Conservation (phyloP, 2,113 vertebrate genomes). For the Herpetotheres cachinnans region DNA sequence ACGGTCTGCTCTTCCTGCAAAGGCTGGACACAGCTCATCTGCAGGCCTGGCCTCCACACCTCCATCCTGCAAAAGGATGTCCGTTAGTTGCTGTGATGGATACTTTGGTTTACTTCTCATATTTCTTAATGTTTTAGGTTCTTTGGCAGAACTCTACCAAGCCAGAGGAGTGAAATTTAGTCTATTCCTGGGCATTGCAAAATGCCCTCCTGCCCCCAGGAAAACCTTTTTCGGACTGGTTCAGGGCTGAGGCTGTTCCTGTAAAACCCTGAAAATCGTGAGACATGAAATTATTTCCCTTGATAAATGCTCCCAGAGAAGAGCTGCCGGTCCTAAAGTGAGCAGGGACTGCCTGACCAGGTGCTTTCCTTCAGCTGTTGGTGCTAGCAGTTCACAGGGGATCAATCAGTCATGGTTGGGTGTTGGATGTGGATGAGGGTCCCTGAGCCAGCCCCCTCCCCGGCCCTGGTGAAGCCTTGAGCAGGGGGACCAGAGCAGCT, state of each 20-base stretch:
- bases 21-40: not conserved
- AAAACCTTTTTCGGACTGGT: not conserved
- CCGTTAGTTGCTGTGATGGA: too few species aligned
- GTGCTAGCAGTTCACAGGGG: not conserved
- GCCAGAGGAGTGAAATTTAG: too few species aligned
- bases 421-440: not conserved
- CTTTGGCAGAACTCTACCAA: not conserved
- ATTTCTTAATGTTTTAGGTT: not conserved
- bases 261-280: not conserved
- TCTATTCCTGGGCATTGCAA: not conserved
- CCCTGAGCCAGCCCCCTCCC: not conserved
- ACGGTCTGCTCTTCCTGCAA: not conserved
- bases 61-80: not conserved
- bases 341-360: too few species aligned
- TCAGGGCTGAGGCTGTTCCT: not conserved
- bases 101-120: not conserved
- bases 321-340: not conserved
- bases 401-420: accelerated
- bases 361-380: not conserved
- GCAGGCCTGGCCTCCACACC: not conserved
- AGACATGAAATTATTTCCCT: not conserved
- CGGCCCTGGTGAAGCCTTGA: accelerated
- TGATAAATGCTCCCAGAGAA: not conserved
- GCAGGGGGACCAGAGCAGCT: not conserved
- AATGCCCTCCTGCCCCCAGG: too few species aligned